Evolutionary conservation across 2,113 vertebrate species (phyloP).

Genomic region (Eleginops maclovinus): DNA sequence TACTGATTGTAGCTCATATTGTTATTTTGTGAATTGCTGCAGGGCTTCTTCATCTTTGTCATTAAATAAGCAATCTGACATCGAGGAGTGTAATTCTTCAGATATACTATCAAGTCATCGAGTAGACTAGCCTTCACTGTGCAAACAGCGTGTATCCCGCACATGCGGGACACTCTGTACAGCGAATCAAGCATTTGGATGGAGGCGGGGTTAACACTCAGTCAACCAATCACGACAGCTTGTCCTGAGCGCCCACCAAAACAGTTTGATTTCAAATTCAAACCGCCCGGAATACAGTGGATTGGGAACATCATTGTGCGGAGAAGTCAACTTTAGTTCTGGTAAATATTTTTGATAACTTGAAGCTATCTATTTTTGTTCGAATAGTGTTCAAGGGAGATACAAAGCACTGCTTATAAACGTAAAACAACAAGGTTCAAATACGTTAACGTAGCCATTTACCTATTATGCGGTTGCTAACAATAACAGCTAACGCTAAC

Average conservation of each 20-base stretch:
- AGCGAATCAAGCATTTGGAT: accelerated
- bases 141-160: neutral
- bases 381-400: accelerated
- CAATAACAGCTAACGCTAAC: neutral
- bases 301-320: accelerated
- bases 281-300: slow-evolving; percentile 52
- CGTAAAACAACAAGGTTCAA: neutral
- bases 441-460: neutral
- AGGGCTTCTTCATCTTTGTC: too few species aligned
- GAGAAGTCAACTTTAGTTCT: neutral
- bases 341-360: slow-evolving; percentile 11
- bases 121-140: neutral
- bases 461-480: neutral
- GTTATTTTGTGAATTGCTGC: too few species aligned
- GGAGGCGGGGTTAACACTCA: slow-evolving; percentile 7
- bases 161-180: neutral
- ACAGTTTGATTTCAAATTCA: slow-evolving; percentile 77
- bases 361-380: too few species aligned
- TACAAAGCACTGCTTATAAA: accelerated
- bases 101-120: neutral
- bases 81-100: too few species aligned
- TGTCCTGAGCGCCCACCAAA: slow-evolving; percentile 37
- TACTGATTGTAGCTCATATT: too few species aligned
- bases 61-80: too few species aligned
- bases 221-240: slow-evolving; percentile 62